A percentile compares a stretch with the other conserved stretches of the same genome.
These are phyloP conservation scores for Eufriesea mexicana DNA, from an alignment of 1,140 invertebrate species.

Conservation along the genomic window DNA sequence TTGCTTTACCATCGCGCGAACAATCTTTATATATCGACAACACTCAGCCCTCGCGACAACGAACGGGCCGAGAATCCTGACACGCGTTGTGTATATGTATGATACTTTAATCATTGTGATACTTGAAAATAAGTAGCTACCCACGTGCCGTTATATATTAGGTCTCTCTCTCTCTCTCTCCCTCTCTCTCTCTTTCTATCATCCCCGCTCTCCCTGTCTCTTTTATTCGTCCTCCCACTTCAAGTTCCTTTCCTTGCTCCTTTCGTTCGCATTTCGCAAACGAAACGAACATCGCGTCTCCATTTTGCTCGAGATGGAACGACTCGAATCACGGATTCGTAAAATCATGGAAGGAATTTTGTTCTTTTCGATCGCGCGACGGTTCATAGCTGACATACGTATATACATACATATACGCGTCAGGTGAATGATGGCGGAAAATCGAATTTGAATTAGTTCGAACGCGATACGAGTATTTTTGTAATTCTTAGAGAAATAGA, in stretches of 20 bases:
- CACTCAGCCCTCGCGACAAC: not conserved
- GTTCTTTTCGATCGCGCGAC: not conserved
- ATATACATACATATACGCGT: too few species aligned
- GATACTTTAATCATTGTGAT: constrained; percentile 68
- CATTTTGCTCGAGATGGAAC: not conserved
- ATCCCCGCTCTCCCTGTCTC: not conserved
- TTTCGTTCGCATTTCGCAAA: not conserved
- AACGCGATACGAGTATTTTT: not conserved
- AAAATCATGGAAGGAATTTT: not conserved
- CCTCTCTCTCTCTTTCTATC: not conserved
- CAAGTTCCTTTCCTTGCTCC: too few species aligned
- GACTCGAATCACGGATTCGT: not conserved
- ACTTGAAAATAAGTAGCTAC: constrained; percentile 65
- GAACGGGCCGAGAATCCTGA: constrained; percentile 23
- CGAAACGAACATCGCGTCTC: not conserved
- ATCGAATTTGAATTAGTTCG: not conserved
- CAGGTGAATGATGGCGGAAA: not conserved
- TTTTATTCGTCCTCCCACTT: not conserved
- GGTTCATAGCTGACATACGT: not conserved
- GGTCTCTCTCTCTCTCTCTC: constrained; percentile 16
- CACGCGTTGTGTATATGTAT: not conserved
- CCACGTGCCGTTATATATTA: constrained; percentile 36
- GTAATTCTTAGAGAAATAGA: not conserved
- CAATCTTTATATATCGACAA: not conserved
- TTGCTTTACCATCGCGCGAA: not conserved